phyloP scores from a whole-genome alignment of 1,140 invertebrate genomes.

The Halictus rubicundus region DNA sequence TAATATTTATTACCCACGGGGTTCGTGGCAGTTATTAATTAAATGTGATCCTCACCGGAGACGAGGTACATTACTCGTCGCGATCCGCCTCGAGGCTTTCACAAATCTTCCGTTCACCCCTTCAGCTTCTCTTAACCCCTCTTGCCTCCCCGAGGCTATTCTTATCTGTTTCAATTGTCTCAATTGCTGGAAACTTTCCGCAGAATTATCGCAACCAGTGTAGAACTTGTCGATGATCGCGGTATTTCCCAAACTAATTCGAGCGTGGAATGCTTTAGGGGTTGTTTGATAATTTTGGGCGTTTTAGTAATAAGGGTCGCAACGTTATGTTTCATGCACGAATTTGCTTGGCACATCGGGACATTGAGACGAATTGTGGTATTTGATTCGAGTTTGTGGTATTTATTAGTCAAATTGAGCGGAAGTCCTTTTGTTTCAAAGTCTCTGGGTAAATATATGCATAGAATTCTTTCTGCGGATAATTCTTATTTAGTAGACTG shows the following conservation, averaged over 20 bases:
- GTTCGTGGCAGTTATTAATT: conserved; percentile 70
- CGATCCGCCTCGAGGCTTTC: conserved; percentile 34
- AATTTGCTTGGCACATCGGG: neutral
- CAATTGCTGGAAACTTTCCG: conserved; percentile 19
- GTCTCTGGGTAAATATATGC: too few relatives aligned
- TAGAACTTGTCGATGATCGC: conserved; percentile 8
- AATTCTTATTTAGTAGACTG: too few relatives aligned
- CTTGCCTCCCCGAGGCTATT: neutral
- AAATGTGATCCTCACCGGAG: conserved; percentile 53
- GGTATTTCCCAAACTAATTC: conserved; percentile 21
- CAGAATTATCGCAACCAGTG: neutral
- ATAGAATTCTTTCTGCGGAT: too few relatives aligned
- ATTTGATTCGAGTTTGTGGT: too few relatives aligned
- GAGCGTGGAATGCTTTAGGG: neutral
- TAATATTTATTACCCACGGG: conserved; percentile 59
- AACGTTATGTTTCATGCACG: conserved; percentile 1
- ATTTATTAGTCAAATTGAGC: too few relatives aligned
- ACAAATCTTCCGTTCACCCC: conserved; percentile 1
- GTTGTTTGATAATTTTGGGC: neutral
- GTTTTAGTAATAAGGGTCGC: neutral
- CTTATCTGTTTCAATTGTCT: conserved; percentile 39
- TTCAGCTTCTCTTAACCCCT: neutral
- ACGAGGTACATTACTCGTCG: conserved; percentile 58
- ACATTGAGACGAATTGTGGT: neutral
- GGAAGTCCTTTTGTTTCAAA: too few relatives aligned